Evolutionary conservation across 2,113 vertebrate species (phyloP).

Genomic region (Prionailurus viverrinus): DNA sequence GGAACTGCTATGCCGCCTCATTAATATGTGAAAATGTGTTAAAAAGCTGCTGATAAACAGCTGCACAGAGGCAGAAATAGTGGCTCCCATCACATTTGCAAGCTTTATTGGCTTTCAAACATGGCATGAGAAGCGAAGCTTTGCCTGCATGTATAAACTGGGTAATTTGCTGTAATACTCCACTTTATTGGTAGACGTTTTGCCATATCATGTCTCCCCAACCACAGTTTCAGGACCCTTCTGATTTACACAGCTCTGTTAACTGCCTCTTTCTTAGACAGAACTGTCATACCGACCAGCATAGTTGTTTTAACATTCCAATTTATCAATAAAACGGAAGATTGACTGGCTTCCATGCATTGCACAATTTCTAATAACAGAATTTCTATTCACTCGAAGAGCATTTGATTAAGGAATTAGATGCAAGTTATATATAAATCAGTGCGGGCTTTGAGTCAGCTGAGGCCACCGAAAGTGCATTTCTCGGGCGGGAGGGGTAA

Average conservation of each 20-base stretch:
- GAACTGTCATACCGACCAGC: background rate
- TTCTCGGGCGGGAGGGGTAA: background rate
- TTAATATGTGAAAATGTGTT: constrained; percentile 81
- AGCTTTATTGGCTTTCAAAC: constrained; percentile 67
- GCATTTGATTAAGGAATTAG: constrained; percentile 73
- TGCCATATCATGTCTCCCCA: constrained; percentile 67
- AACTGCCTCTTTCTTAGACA: constrained; percentile 63
- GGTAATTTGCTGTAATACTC: constrained; percentile 61
- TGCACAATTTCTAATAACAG: constrained; percentile 18
- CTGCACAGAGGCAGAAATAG: constrained; percentile 76
- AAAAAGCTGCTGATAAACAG: constrained; percentile 80
- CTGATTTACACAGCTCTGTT: constrained; percentile 62
- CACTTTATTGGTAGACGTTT: constrained; percentile 62
- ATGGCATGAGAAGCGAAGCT: constrained; percentile 29
- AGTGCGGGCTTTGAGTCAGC: background rate
- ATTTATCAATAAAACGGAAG: constrained; percentile 56
- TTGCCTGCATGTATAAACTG: background rate
- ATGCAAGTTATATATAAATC: background rate
- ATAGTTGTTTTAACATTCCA: background rate
- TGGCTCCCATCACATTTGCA: constrained; percentile 64
- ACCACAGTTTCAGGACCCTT: constrained; percentile 70
- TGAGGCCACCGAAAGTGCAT: background rate
- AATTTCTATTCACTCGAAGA: constrained; percentile 4
- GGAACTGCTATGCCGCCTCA: constrained; percentile 75
- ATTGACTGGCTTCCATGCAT: constrained; percentile 1